A percentile compares a stretch with the other conserved stretches of the same genome.
phyloP scores from a whole-genome alignment of 1,140 invertebrate genomes.

The Oreohelix idahoensis region DNA sequence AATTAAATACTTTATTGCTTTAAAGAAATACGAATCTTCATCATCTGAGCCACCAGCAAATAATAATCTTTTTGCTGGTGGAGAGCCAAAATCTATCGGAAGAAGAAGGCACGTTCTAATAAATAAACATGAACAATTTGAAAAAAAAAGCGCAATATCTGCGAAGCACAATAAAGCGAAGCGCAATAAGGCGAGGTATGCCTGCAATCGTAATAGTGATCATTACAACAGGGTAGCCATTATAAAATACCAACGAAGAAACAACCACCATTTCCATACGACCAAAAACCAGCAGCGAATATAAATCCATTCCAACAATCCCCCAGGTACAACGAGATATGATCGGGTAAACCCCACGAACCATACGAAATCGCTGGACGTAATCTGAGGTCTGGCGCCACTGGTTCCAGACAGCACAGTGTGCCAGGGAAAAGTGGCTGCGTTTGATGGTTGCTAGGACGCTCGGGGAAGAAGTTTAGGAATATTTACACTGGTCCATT shows the following conservation, averaged over 20 bases:
- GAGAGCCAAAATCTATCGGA: too few relatives aligned
- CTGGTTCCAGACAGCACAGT: conserved; percentile 2
- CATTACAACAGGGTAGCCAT: too few relatives aligned
- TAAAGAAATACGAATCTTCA: too few relatives aligned
- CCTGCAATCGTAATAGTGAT: background rate
- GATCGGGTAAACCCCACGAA: background rate
- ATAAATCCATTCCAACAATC: conserved; percentile 18
- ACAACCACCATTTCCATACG: background rate
- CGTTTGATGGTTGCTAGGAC: conserved; percentile 8
- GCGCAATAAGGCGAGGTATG: too few relatives aligned
- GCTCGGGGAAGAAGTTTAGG: background rate
- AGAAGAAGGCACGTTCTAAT: too few relatives aligned
- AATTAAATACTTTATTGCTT: too few relatives aligned
- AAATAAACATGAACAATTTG: too few relatives aligned
- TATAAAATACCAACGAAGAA: background rate
- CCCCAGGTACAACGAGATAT: background rate
- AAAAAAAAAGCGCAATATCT: too few relatives aligned
- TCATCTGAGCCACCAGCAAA: too few relatives aligned
- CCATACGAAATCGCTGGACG: background rate
- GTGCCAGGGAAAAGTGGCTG: background rate
- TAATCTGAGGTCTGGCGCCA: conserved; percentile 7
- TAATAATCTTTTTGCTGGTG: too few relatives aligned
- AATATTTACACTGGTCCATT: background rate
- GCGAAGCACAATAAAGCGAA: too few relatives aligned
- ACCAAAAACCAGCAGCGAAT: background rate